A percentile compares a stretch with the other conserved stretches of the same genome.
Conservation (phyloP, 2,888 invertebrate species). For the Scelioninae gen. 1 region DNA sequence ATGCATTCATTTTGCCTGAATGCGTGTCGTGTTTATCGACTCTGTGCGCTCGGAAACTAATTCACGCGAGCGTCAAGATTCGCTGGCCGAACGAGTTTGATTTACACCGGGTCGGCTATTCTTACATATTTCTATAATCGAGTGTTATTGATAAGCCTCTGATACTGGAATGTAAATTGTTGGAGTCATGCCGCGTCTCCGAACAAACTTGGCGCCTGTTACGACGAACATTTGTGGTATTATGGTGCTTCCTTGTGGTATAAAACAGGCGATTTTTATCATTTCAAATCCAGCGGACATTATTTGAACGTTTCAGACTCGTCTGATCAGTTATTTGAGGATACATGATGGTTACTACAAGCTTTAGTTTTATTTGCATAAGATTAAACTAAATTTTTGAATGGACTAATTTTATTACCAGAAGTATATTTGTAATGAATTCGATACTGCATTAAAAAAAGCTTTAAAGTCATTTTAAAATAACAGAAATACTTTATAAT, state of each 20-base stretch:
- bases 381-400: background rate
- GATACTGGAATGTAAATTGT: conserved; percentile 72
- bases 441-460: too few species aligned
- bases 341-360: background rate
- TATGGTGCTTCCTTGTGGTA: conserved; percentile 31
- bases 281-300: background rate
- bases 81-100: conserved; percentile 71
- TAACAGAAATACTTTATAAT: too few species aligned
- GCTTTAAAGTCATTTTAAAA: too few species aligned
- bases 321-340: conserved; percentile 5
- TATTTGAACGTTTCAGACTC: conserved; percentile 24
- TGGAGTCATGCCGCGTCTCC: conserved; percentile 62
- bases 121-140: conserved; percentile 78
- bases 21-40: conserved; percentile 58
- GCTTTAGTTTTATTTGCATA: conserved; percentile 26
- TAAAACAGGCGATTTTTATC: background rate
- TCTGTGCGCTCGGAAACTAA: conserved; percentile 40
- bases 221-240: conserved; percentile 16
- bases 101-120: conserved; percentile 70
- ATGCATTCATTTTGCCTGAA: conserved; percentile 48
- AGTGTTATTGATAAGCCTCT: conserved; percentile 76
- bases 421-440: too few species aligned
- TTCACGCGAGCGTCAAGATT: conserved; percentile 63
- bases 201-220: conserved; percentile 49
- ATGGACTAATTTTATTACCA: background rate